These are phyloP conservation scores for Oxystoma pomonae DNA, from an alignment of 2,888 invertebrate genomes.

Conservation along the genomic window DNA sequence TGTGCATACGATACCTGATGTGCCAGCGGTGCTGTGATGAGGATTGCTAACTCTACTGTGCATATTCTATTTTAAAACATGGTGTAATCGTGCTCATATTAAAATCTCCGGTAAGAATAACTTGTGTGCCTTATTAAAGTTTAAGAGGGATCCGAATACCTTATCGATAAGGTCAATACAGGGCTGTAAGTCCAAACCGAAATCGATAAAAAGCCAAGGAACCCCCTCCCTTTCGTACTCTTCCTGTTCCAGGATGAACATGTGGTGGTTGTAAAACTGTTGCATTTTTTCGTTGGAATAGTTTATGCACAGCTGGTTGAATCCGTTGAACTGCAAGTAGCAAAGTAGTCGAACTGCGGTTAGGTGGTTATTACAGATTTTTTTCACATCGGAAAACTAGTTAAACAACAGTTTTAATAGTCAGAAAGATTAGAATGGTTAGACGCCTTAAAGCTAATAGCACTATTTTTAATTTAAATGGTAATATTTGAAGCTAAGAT, in stretches of 20 bases:
- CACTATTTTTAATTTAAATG: no score
- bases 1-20: not conserved
- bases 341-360: not conserved
- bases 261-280: slow-evolving; percentile 95
- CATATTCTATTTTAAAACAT: no score
- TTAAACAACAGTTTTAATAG: no score
- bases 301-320: slow-evolving; percentile 95
- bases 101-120: no score
- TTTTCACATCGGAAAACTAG: not conserved
- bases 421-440: no score
- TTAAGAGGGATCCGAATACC: slow-evolving; percentile 52
- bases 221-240: slow-evolving; percentile 92
- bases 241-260: slow-evolving; percentile 95
- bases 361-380: no score
- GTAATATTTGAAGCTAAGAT: no score
- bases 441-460: no score
- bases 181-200: slow-evolving; percentile 89
- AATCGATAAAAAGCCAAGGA: slow-evolving; percentile 90
- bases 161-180: slow-evolving; percentile 90
- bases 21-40: not conserved
- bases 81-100: no score
- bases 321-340: slow-evolving; percentile 76
- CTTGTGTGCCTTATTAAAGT: not conserved
- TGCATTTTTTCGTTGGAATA: slow-evolving; percentile 94
- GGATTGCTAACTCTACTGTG: slow-evolving; percentile 16